Conservation (phyloP, 2,888 invertebrate genomes). For the Schizaphis graminum region DNA sequence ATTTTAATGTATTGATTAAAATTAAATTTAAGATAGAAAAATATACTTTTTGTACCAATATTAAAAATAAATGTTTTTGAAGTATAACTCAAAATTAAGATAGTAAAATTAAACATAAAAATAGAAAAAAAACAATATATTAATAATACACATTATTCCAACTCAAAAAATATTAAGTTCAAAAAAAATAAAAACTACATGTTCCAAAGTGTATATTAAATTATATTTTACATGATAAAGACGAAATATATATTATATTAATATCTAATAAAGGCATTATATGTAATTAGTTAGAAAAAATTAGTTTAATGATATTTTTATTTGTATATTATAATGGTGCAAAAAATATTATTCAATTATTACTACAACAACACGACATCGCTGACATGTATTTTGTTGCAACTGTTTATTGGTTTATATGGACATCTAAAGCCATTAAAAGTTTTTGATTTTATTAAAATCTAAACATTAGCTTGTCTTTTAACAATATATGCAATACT, state of each 20-base stretch:
- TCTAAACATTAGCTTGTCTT: background rate
- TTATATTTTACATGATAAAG: background rate
- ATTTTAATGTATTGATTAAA: too few species aligned
- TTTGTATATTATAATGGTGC: background rate
- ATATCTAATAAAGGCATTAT: background rate
- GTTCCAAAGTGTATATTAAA: background rate
- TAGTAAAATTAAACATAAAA: background rate
- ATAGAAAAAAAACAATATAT: background rate
- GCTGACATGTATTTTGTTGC: background rate
- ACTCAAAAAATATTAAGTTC: background rate
- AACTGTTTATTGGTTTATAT: background rate
- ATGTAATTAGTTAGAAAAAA: background rate
- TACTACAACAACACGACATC: background rate
- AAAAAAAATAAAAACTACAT: background rate
- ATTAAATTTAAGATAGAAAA: too few species aligned
- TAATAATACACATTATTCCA: background rate
- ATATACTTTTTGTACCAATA: background rate
- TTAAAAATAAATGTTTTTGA: background rate
- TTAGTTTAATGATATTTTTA: background rate
- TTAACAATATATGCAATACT: background rate
- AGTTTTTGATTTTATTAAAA: background rate
- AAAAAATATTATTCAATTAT: background rate
- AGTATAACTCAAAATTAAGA: background rate
- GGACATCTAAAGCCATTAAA: background rate
- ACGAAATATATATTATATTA: too few species aligned